Evolutionary conservation across 2,888 invertebrate species (phyloP), one percentile per base, ranked within the genome.

Genomic region (Drosophila siamana): DNA sequence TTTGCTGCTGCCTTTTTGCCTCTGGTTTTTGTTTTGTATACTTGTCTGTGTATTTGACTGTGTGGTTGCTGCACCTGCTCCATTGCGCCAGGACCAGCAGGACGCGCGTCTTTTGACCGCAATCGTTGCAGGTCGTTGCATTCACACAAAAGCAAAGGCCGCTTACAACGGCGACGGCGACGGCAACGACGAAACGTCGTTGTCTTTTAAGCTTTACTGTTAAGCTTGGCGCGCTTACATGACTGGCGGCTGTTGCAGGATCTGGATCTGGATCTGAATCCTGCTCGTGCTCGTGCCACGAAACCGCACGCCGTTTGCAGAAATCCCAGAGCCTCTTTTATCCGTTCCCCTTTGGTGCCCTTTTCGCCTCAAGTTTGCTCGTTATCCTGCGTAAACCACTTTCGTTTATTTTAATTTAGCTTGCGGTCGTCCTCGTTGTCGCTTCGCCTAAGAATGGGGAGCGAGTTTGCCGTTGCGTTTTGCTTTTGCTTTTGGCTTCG

Each of bases 31-130:
- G 30, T 41, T 3, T 67, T n/a, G 36, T 36, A 11, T 26, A 15
- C 9, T 28, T 26, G 24, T 59, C 41, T 61, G 44, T 59, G 62
- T 59, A 33, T 54, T 40, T 47, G 38, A 15, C 36, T 43, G 50
- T 67, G 59, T 67, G 33, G 33, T 63, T 47, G 62, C 68, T 70
- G 78, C 74, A 80, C 77, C 80, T 80, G 80, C 80, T 28, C 13
- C 41, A 74, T 63, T 51, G 61, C 26, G 56, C 36, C 43, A 52
- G 66, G 62, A 71, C 55, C 78, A 72, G 81, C 78, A 74, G 81
- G 74, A 80, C 85, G 86, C 88, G 88, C 81, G 69, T 76, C 86
- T 88, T 74, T 84, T 88, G 85, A 86, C 86, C 86, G 88, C 86
- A 88, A 86, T 84, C 84, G 81, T 71, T 74, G 75, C 75, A 76